Conservation (phyloP, 2,113 vertebrate genomes). For the Thalassoma bifasciatum region DNA sequence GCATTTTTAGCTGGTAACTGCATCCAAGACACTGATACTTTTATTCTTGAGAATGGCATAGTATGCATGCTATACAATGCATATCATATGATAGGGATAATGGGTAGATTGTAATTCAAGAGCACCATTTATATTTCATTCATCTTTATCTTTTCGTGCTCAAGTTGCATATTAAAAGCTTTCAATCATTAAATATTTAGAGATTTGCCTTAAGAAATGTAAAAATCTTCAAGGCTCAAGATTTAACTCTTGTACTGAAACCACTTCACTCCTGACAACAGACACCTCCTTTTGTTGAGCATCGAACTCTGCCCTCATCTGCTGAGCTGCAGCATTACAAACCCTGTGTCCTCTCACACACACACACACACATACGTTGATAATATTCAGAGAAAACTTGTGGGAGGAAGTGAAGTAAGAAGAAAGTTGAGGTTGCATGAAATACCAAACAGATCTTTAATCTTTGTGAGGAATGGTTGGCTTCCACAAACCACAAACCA, state of each 20-base stretch:
- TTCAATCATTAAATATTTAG: too few relatives aligned
- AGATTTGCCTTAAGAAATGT: too few relatives aligned
- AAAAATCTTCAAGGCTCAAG: too few relatives aligned
- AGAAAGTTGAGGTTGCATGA: not conserved
- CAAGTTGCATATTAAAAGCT: too few relatives aligned
- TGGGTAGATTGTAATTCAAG: not conserved
- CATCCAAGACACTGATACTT: not conserved
- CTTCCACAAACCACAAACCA: not conserved
- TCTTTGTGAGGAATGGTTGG: not conserved
- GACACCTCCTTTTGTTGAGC: constrained; percentile 3
- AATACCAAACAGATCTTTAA: not conserved
- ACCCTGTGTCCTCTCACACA: not conserved
- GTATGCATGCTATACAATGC: not conserved
- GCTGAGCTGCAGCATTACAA: constrained; percentile 63
- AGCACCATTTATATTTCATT: too few relatives aligned
- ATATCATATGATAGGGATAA: not conserved
- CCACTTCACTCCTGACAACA: not conserved
- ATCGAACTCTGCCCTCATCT: constrained; percentile 69
- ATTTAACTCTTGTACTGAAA: too few relatives aligned
- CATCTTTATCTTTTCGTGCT: too few relatives aligned
- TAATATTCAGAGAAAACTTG: not conserved
- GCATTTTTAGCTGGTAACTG: constrained; percentile 13
- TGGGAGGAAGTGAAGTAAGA: too few relatives aligned
- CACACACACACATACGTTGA: not conserved
- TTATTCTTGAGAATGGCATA: not conserved